Evolutionary conservation across 2,113 vertebrate genomes (phyloP), one percentile per base, ranked within the genome.

Genomic region (Oryzias curvinotus): DNA sequence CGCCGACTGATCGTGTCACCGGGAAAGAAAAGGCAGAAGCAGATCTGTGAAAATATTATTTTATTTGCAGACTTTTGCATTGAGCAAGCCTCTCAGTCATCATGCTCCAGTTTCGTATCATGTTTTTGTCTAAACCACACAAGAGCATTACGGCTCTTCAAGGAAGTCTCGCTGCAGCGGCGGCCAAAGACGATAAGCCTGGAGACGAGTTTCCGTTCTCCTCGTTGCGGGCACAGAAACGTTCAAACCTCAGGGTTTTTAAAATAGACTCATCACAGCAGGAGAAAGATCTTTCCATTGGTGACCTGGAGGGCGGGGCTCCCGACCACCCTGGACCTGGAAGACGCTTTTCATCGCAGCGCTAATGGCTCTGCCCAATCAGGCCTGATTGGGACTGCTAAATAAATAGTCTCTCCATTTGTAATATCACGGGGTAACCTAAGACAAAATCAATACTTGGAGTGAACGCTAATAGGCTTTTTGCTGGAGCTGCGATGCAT

Each of bases 41-140:
- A 75, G 85, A 90, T 88, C 84, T 91, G 87, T 87, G 85, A 91
- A 92, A 92, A 92, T 92, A 92, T 92, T 90, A 89, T 91, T 92
- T 92, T 91, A 92, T 91, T 92, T 89, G 75, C 75, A 69, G 86
- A 87, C 85, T 77, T 87, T 89, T 70, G 70, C 83, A 81, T 78
- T 58, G 82, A 86, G 84, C 84, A 84, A 74, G 68, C 75, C 86
- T 87, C 83, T 83, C 85, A 80, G 87, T 87, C 89, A 87, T 87
- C 90, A 84, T 71, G 83, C 86, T 91, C 85, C 81, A 70, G 71
- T 91, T 91, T 90, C 90, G 89, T 80, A 85, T 87, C 81, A 83
- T 74, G 66, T 69, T 70, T 84, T 90, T 85, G 81, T 91, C 90
- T 89, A 91, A 91, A 89, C 90, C 90, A 86, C 90, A 91, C 87